phyloP scores from a whole-genome alignment of 1,140 invertebrate genomes.

The Ptiloglossa arizonensis region DNA sequence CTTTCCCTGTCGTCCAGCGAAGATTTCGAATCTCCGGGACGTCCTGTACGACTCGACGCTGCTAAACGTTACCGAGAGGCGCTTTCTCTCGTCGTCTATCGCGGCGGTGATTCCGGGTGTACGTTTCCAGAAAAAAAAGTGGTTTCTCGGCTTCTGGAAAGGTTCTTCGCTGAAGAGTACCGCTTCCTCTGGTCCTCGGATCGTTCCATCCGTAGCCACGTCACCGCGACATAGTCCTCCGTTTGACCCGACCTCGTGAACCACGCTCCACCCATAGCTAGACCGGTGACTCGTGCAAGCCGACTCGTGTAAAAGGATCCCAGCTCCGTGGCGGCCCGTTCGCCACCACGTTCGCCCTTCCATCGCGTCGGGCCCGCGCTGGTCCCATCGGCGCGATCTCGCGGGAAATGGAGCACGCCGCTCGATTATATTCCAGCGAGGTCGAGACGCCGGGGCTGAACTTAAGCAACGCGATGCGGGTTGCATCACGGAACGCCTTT shows the following conservation, averaged over 20 bases:
- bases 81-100: too few species aligned
- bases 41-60: too few species aligned
- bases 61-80: too few species aligned
- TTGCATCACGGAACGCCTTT: conserved; percentile 56
- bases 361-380: background rate
- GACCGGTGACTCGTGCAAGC: conserved; percentile 66
- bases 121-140: too few species aligned
- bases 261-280: conserved; percentile 67
- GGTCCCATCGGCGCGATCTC: conserved; percentile 60
- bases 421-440: conserved; percentile 71
- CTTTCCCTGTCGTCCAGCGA: too few species aligned
- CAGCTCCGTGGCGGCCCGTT: conserved; percentile 53
- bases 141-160: too few species aligned
- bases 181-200: too few species aligned
- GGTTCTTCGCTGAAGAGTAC: too few species aligned
- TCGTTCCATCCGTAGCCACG: too few species aligned
- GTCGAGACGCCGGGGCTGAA: conserved; percentile 57
- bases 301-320: conserved; percentile 72
- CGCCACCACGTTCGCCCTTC: conserved; percentile 22
- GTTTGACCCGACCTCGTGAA: conserved; percentile 78
- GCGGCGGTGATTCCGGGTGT: too few species aligned
- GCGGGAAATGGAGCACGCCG: conserved; percentile 77
- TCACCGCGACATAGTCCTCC: conserved; percentile 65
- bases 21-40: too few species aligned
- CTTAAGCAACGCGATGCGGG: conserved; percentile 32